A percentile compares a stretch with the other conserved stretches of the same genome.
These are phyloP conservation scores for Drosophila pandora DNA, from an alignment of 1,140 invertebrate genomes.

Conservation along the genomic window DNA sequence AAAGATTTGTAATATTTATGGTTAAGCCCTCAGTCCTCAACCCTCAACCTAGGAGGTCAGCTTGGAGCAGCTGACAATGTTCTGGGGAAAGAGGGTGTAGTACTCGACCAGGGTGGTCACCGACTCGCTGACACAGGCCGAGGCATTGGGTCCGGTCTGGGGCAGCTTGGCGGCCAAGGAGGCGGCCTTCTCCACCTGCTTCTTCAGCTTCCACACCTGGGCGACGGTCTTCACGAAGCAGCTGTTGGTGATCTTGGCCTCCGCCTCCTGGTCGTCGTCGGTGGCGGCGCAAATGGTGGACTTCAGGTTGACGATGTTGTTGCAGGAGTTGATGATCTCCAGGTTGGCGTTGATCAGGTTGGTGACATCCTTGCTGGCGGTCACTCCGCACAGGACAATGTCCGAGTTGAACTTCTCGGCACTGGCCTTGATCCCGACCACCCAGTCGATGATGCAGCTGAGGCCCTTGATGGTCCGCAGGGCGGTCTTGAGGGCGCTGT, in stretches of 20 bases:
- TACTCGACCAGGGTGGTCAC: conserved; percentile 41
- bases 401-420: conserved; percentile 42
- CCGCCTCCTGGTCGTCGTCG: conserved; percentile 2
- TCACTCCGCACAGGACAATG: conserved; percentile 43
- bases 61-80: conserved; percentile 56
- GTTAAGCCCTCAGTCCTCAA: too few species aligned
- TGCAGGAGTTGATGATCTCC: conserved; percentile 40
- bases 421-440: conserved; percentile 49
- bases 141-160: conserved; percentile 53
- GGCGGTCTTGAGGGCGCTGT: conserved; percentile 17
- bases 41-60: conserved; percentile 37
- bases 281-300: conserved; percentile 38
- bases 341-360: conserved; percentile 57
- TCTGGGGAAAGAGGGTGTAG: conserved; percentile 62
- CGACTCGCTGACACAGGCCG: conserved; percentile 42
- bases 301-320: conserved; percentile 44
- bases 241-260: conserved; percentile 17
- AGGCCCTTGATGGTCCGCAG: conserved; percentile 61
- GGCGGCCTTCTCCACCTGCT: conserved; percentile 31
- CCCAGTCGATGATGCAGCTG: conserved; percentile 65
- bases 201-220: conserved; percentile 27
- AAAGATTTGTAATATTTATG: background rate
- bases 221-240: conserved; percentile 33
- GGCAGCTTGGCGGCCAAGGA: conserved; percentile 49
- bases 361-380: conserved; percentile 56